These are phyloP conservation scores for Muscicapa striata DNA, from an alignment of 2,797 vertebrate species.

Conservation along the genomic window DNA sequence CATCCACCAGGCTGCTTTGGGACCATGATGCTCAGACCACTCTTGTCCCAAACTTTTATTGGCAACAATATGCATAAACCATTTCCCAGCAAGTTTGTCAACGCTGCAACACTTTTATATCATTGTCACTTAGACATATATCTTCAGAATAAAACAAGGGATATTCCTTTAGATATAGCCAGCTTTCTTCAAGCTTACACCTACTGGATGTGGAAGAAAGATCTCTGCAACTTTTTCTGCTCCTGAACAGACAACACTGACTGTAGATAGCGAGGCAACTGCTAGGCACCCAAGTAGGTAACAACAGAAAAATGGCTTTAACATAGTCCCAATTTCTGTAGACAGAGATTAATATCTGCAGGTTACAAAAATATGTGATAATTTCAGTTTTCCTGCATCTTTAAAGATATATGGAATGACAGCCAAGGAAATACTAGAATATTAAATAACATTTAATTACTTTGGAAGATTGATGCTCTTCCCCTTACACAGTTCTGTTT, in stretches of 20 bases:
- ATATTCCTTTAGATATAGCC: neutral
- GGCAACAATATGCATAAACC: accelerated
- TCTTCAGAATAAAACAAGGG: neutral
- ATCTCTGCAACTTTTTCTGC: neutral
- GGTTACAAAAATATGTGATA: neutral
- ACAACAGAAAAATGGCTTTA: neutral
- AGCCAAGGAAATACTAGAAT: neutral
- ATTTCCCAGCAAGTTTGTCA: neutral
- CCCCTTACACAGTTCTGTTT: neutral
- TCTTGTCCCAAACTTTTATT: neutral
- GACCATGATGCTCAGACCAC: neutral
- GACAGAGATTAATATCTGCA: neutral
- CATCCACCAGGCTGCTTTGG: neutral
- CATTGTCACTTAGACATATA: neutral
- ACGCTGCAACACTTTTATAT: neutral
- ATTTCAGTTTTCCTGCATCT: neutral
- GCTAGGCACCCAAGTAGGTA: neutral
- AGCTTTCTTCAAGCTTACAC: neutral
- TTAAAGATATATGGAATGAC: neutral
- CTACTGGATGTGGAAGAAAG: neutral
- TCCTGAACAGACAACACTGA: neutral
- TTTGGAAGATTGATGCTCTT: neutral
- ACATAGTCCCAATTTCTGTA: neutral
- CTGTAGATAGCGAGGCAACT: neutral
- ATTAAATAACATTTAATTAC: neutral